Conservation (phyloP, 2,113 vertebrate genomes). For the Grantiella picta region DNA sequence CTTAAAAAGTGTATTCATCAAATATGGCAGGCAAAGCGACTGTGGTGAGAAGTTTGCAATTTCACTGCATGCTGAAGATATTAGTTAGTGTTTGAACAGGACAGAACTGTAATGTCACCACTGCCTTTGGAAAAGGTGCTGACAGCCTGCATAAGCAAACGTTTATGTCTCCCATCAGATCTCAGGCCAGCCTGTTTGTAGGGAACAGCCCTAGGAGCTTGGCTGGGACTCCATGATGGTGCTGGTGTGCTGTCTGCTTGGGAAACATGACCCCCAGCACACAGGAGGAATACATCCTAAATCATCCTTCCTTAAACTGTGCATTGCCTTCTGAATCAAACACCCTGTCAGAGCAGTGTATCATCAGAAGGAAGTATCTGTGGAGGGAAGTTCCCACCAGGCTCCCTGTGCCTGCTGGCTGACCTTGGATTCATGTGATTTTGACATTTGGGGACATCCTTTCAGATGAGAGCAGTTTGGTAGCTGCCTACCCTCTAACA, state of each 20-base stretch:
- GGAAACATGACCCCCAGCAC: neutral
- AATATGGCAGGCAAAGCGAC: neutral
- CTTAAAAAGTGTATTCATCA: constrained; percentile 1
- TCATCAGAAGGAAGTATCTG: neutral
- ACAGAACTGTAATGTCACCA: neutral
- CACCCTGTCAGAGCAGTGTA: neutral
- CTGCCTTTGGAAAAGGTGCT: neutral
- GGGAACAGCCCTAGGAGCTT: neutral
- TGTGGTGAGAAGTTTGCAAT: constrained; percentile 20
- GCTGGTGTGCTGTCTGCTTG: neutral
- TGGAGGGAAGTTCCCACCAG: neutral
- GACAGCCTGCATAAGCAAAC: constrained; percentile 37
- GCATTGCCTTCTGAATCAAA: neutral
- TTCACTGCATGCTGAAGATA: constrained; percentile 5
- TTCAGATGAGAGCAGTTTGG: neutral
- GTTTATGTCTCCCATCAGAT: neutral
- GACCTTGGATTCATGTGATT: neutral
- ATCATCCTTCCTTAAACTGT: neutral
- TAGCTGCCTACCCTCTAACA: neutral
- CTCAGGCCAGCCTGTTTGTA: neutral
- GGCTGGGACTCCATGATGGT: neutral
- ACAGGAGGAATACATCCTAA: neutral
- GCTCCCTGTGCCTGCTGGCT: neutral
- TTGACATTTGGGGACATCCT: neutral
- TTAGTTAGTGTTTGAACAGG: neutral